These are phyloP conservation scores for Hypomesus transpacificus DNA, from an alignment of 2,113 vertebrate species.

Conservation along the genomic window DNA sequence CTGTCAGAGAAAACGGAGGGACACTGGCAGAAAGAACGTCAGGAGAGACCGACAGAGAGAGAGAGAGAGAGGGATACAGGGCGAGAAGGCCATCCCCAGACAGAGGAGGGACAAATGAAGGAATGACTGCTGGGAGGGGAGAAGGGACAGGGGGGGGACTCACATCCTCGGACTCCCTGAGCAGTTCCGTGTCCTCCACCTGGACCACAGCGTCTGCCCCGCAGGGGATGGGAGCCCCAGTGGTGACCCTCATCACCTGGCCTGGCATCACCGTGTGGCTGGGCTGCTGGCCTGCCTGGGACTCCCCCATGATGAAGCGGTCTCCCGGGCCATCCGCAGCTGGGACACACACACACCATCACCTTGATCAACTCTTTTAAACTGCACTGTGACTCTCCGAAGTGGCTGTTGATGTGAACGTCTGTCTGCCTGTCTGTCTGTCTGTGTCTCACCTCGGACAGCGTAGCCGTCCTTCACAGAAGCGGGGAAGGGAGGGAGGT, in stretches of 20 bases:
- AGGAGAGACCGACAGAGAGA: background rate
- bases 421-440: too few relatives aligned
- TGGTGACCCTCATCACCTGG: slow-evolving; percentile 98
- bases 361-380: too few relatives aligned
- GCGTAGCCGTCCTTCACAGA: slow-evolving; percentile 98
- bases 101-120: background rate
- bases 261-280: slow-evolving; percentile 98
- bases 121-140: background rate
- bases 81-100: too few relatives aligned
- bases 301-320: slow-evolving; percentile 98
- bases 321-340: slow-evolving; percentile 98
- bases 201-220: slow-evolving; percentile 98
- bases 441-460: slow-evolving; percentile 84
- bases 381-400: too few relatives aligned
- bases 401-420: too few relatives aligned
- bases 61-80: background rate
- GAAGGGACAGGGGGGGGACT: slow-evolving; percentile 52
- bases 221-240: slow-evolving; percentile 97
- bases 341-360: slow-evolving; percentile 46
- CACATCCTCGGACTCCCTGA: slow-evolving; percentile 97
- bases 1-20: background rate
- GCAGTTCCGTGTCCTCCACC: slow-evolving; percentile 96
- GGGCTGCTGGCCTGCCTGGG: slow-evolving; percentile 97
- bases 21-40: background rate
- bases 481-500: slow-evolving; percentile 95